Evolutionary conservation across 1,140 invertebrate species (phyloP).

Genomic region (Drosophila pachea): DNA sequence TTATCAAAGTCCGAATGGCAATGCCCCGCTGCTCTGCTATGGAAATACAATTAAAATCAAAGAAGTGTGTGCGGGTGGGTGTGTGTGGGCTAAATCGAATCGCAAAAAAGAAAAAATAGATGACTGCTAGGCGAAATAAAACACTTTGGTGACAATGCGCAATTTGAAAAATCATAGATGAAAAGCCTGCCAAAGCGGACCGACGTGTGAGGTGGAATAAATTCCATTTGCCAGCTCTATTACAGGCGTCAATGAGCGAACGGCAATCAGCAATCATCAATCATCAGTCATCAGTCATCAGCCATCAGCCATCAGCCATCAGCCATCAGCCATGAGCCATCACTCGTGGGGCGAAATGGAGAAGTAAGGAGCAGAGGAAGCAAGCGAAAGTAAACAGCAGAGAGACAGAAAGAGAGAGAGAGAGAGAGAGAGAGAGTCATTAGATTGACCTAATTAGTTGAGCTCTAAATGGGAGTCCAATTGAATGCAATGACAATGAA

Average conservation of each 20-base stretch:
- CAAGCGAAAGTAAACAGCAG: neutral
- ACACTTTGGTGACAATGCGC: constrained; percentile 32
- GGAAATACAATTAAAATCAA: constrained; percentile 69
- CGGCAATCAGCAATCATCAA: constrained; percentile 3
- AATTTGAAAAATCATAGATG: constrained; percentile 43
- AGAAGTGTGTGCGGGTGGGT: constrained; percentile 21
- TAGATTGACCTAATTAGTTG: neutral
- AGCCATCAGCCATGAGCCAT: no score
- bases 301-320: no score
- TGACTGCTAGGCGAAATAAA: constrained; percentile 16
- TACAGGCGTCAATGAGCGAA: constrained; percentile 26
- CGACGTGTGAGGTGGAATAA: constrained; percentile 2
- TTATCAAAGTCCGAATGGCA: constrained; percentile 63
- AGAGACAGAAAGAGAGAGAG: no score
- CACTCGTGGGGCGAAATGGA: neutral
- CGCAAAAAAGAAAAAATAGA: constrained; percentile 24
- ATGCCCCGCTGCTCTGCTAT: constrained; percentile 21
- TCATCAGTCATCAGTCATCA: no score
- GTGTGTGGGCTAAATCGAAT: constrained; percentile 5
- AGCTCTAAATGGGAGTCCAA: neutral
- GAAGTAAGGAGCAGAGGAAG: neutral
- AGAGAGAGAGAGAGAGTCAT: no score
- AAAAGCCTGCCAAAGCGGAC: constrained; percentile 3
- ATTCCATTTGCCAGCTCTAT: constrained; percentile 25
- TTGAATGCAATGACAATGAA: neutral